These are phyloP conservation scores for Rotaria socialis DNA, from an alignment of 2,888 invertebrate species.

Conservation along the genomic window DNA sequence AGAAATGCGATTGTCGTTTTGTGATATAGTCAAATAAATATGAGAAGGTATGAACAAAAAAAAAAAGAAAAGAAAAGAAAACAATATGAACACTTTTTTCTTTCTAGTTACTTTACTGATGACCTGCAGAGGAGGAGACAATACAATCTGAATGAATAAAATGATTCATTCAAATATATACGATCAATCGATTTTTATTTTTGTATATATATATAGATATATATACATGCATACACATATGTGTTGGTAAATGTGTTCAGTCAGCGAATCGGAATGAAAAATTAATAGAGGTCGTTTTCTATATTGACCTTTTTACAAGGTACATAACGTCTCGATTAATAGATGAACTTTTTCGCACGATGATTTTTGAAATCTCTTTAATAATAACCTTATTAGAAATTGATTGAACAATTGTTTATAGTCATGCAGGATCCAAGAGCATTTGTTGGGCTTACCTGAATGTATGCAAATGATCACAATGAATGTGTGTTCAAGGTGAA, in stretches of 20 bases:
- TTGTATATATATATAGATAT: not conserved
- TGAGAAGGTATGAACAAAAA: not conserved
- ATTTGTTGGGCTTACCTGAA: not conserved
- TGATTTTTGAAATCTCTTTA: not conserved
- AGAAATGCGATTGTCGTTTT: not conserved
- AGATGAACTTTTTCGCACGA: not conserved
- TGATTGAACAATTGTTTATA: not conserved
- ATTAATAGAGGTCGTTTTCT: not conserved
- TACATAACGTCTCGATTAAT: not conserved
- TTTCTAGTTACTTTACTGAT: not conserved
- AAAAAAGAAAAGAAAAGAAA: not conserved
- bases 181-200: not conserved
- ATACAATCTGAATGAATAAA: not conserved
- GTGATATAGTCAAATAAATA: not conserved
- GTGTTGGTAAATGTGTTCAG: not conserved
- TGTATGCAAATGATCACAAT: conserved; percentile 5
- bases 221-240: not conserved
- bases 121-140: not conserved
- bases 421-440: not conserved
- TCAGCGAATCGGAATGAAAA: conserved; percentile 10
- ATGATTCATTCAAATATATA: conserved; percentile 9
- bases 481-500: conserved; percentile 19
- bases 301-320: not conserved
- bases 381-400: not conserved
- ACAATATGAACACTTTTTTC: not conserved